Conservation (phyloP, 2,888 invertebrate genomes). For the Chelonus formosanus region DNA sequence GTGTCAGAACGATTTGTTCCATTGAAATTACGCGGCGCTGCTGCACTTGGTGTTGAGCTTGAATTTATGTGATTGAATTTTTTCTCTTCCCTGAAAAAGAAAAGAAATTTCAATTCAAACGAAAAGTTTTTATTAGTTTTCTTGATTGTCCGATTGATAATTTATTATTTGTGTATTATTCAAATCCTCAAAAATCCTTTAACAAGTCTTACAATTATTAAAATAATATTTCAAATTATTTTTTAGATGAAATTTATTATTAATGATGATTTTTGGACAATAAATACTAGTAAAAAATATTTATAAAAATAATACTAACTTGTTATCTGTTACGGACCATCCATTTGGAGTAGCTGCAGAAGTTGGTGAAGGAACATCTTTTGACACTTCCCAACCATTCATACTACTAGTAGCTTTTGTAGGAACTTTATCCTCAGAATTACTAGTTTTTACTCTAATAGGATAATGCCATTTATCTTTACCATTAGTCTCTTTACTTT, state of each 20-base stretch:
- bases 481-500: slow-evolving; percentile 43
- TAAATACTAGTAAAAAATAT: slow-evolving; percentile 23
- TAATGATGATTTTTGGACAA: neutral
- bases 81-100: slow-evolving; percentile 37
- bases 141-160: too few relatives aligned
- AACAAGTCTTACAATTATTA: too few relatives aligned
- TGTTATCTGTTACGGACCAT: slow-evolving; percentile 60
- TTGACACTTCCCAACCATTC: slow-evolving; percentile 58
- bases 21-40: slow-evolving; percentile 58
- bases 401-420: slow-evolving; percentile 54
- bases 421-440: slow-evolving; percentile 51
- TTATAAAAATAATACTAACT: slow-evolving; percentile 45
- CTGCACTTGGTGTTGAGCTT: slow-evolving; percentile 54
- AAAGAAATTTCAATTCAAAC: slow-evolving; percentile 4
- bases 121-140: neutral
- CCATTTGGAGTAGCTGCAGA: slow-evolving; percentile 55
- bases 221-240: too few relatives aligned
- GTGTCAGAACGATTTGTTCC: slow-evolving; percentile 64
- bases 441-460: slow-evolving; percentile 46
- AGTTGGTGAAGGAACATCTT: slow-evolving; percentile 53
- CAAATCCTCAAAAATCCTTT: too few relatives aligned
- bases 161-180: too few relatives aligned
- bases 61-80: slow-evolving; percentile 37
- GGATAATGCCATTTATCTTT: slow-evolving; percentile 55
- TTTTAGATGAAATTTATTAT: too few relatives aligned